phyloP scores from a whole-genome alignment of 2,797 vertebrate genomes.

The Enteromius fasciolatus region DNA sequence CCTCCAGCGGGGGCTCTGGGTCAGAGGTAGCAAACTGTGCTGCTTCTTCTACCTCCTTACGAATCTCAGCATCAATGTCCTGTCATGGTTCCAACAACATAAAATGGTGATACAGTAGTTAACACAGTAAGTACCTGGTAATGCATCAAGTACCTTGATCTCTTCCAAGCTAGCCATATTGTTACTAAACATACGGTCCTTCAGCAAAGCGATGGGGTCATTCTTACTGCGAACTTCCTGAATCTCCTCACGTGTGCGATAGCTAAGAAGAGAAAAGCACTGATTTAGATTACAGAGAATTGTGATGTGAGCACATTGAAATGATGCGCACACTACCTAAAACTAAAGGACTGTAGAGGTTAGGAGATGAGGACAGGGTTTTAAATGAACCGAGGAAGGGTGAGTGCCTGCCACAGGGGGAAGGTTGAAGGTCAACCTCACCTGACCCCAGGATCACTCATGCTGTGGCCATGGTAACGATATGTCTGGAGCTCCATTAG shows the following conservation, averaged over 20 bases:
- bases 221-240: slow-evolving; percentile 91
- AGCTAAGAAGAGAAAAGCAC: slow-evolving; percentile 71
- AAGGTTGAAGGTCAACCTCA: slow-evolving; percentile 60
- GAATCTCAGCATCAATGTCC: slow-evolving; percentile 89
- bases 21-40: slow-evolving; percentile 89
- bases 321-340: not conserved
- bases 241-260: slow-evolving; percentile 92
- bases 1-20: slow-evolving; percentile 87
- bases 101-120: not conserved
- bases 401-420: slow-evolving; percentile 9
- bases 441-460: slow-evolving; percentile 96
- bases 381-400: not conserved
- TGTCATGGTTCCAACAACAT: slow-evolving; percentile 68
- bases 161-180: slow-evolving; percentile 89
- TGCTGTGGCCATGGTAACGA: slow-evolving; percentile 90
- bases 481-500: slow-evolving; percentile 86
- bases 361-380: not conserved
- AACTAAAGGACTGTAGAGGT: slow-evolving; percentile 2
- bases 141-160: slow-evolving; percentile 80
- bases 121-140: not conserved
- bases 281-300: slow-evolving; percentile 47
- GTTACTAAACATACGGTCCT: slow-evolving; percentile 88
- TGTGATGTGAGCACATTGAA: slow-evolving; percentile 59
- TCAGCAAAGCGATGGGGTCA: slow-evolving; percentile 91
- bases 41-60: slow-evolving; percentile 90